Conservation (phyloP, 1,140 invertebrate species). For the Ectropis grisescens region DNA sequence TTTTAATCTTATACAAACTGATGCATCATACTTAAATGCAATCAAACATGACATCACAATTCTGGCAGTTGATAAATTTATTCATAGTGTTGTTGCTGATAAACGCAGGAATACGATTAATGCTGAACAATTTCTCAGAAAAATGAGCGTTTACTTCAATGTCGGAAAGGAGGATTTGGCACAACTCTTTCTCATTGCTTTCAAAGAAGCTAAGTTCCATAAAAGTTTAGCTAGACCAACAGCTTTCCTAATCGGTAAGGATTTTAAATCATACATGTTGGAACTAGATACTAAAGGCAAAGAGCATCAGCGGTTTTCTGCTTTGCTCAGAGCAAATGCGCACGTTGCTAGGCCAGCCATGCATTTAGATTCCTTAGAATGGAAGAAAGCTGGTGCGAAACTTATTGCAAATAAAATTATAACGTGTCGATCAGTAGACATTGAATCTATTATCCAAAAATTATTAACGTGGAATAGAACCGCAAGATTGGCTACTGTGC, state of each 20-base stretch:
- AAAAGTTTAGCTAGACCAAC: conserved; percentile 27
- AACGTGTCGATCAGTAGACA: conserved; percentile 8
- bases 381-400: conserved; percentile 25
- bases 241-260: not conserved
- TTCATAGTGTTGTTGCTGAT: too few relatives aligned
- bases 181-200: too few relatives aligned
- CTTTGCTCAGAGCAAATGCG: conserved; percentile 22
- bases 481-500: too few relatives aligned
- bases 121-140: conserved; percentile 27
- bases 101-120: too few relatives aligned
- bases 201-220: too few relatives aligned
- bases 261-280: too few relatives aligned
- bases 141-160: conserved; percentile 28
- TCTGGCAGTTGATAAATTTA: too few relatives aligned
- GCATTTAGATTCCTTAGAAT: conserved; percentile 20
- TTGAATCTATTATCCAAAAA: not conserved
- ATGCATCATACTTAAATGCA: conserved; percentile 29
- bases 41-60: conserved; percentile 13
- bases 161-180: too few relatives aligned
- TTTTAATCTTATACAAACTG: conserved; percentile 19
- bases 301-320: too few relatives aligned
- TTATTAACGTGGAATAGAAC: conserved; percentile 3
- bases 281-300: too few relatives aligned
- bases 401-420: conserved; percentile 25
- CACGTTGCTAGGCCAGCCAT: conserved; percentile 21